Evolutionary conservation across 2,113 vertebrate species (phyloP).

Genomic region (Vimba vimba): DNA sequence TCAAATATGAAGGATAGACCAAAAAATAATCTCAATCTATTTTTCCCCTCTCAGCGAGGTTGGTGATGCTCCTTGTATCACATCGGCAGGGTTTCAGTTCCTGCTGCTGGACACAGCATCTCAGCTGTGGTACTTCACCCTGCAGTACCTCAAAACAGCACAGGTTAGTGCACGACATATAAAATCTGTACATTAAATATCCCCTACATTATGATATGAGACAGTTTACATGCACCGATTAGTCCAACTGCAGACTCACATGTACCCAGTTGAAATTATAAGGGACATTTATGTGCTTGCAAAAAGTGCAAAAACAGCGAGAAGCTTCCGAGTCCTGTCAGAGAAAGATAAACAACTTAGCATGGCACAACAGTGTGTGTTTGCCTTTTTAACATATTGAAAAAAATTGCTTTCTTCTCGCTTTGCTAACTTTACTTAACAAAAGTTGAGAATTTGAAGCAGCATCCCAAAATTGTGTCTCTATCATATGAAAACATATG

Average conservation of each 20-base stretch:
- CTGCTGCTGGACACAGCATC: conserved; percentile 88
- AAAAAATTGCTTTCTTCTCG: neutral
- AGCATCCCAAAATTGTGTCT: neutral
- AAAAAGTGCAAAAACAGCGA: neutral
- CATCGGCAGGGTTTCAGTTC: conserved; percentile 92
- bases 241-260: neutral
- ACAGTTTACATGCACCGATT: neutral
- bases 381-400: neutral
- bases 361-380: neutral
- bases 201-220: neutral
- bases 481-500: conserved; percentile 10
- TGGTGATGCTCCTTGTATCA: conserved; percentile 88
- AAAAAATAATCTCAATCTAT: neutral
- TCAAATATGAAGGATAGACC: neutral
- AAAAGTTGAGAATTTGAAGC: neutral
- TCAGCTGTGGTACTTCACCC: conserved; percentile 93
- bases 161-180: conserved; percentile 74
- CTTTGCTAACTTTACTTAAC: neutral
- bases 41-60: conserved; percentile 71
- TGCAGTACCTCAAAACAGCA: conserved; percentile 90
- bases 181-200: neutral
- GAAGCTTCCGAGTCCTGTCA: neutral
- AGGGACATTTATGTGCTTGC: neutral
- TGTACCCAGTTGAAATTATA: neutral
- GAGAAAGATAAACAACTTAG: conserved; percentile 2